Conservation (phyloP, 2,113 vertebrate species). For the Malaclemys terrapin region DNA sequence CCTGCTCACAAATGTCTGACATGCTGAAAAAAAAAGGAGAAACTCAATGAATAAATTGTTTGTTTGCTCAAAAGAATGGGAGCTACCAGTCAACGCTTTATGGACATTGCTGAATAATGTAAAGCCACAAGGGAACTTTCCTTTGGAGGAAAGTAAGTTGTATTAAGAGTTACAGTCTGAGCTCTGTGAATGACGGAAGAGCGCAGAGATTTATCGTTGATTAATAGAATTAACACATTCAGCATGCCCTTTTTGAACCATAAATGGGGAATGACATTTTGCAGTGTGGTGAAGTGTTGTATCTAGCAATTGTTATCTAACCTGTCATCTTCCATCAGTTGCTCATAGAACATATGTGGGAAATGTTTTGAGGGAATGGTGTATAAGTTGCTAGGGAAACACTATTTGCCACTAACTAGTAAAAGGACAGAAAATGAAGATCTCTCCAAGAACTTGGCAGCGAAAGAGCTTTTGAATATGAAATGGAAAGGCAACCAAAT, state of each 20-base stretch:
- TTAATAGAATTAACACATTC: background rate
- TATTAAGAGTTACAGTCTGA: background rate
- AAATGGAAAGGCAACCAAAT: background rate
- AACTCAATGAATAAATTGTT: background rate
- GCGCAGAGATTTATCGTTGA: background rate
- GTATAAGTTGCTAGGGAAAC: background rate
- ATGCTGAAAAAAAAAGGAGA: background rate
- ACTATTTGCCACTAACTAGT: background rate
- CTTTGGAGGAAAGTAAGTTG: background rate
- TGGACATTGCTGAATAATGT: background rate
- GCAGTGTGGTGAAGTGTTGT: background rate
- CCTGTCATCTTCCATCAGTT: background rate
- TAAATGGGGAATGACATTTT: background rate
- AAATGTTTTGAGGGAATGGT: background rate
- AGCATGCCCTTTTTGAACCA: background rate
- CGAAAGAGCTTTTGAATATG: background rate
- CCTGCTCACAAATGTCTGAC: background rate
- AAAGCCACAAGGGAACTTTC: slow-evolving; percentile 5
- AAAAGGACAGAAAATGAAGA: background rate
- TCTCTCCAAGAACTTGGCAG: background rate
- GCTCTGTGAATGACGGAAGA: background rate
- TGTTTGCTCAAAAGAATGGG: background rate
- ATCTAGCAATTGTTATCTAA: background rate
- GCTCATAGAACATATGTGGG: background rate
- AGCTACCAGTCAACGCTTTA: background rate